Percentiles rank a stretch among this genome's conserved stretches.
Conservation (phyloP, 2,113 vertebrate species). For the Peucedramus taeniatus region DNA sequence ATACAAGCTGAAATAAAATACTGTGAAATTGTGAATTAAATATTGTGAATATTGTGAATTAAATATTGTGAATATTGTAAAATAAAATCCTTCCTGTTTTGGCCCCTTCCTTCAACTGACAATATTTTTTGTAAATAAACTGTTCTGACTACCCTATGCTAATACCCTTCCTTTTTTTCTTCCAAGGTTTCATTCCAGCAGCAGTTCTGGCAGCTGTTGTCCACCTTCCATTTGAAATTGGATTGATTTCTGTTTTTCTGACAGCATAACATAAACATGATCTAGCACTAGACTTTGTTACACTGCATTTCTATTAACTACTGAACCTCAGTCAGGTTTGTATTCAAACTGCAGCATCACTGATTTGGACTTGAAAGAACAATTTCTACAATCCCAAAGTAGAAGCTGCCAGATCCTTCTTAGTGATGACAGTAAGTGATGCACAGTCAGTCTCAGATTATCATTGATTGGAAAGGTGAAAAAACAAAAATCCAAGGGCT, state of each 20-base stretch:
- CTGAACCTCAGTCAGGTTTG: neutral
- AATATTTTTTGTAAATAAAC: neutral
- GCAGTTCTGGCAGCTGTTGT: neutral
- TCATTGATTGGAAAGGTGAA: neutral
- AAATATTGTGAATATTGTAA: neutral
- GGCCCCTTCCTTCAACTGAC: neutral
- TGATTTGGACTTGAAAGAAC: neutral
- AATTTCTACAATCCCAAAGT: neutral
- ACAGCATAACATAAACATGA: neutral
- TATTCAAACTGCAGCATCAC: neutral
- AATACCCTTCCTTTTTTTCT: neutral
- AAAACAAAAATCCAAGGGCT: neutral
- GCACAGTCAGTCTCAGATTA: neutral
- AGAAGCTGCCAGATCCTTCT: neutral
- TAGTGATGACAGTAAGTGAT: neutral
- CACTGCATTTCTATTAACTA: neutral
- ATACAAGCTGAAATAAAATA: neutral
- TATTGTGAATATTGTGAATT: neutral
- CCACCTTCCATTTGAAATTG: neutral
- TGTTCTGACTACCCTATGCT: neutral
- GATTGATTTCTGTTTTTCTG: neutral
- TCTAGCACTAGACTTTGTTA: neutral
- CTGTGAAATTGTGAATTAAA: neutral
- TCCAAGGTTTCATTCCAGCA: neutral
- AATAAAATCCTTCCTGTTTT: neutral